A percentile compares a stretch with the other conserved stretches of the same genome.
Evolutionary conservation across 2,797 vertebrate genomes (phyloP).

Genomic region (Tauraco hartlaubi): DNA sequence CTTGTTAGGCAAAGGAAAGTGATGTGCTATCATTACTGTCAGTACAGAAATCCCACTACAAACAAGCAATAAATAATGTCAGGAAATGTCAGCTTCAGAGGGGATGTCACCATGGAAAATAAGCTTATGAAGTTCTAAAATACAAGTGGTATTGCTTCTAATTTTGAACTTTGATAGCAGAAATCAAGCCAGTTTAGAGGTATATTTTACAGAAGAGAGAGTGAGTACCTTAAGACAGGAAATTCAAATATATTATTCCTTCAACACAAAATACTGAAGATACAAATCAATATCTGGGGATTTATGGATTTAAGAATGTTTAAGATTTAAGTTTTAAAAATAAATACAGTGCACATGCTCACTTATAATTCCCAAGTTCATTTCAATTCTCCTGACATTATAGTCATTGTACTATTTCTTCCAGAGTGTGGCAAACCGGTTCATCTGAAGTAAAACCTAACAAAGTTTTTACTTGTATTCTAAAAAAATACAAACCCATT

Average conservation of each 20-base stretch:
- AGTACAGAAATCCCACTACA: conserved; percentile 40
- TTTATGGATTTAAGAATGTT: not conserved
- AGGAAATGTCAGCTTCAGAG: conserved; percentile 32
- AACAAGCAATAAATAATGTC: conserved; percentile 35
- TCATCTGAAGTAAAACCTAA: not conserved
- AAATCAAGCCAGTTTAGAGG: not conserved
- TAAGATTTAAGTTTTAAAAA: not conserved
- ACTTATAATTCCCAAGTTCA: not conserved
- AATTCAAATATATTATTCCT: not conserved
- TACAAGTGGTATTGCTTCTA: not conserved
- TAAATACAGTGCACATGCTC: not conserved
- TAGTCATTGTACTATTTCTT: not conserved
- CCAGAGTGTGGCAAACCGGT: not conserved
- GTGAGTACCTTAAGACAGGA: not conserved
- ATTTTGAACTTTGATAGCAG: conserved; percentile 7
- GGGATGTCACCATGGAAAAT: conserved; percentile 30
- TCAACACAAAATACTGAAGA: not conserved
- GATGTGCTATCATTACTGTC: not conserved
- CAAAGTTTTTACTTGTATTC: not conserved
- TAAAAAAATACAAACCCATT: not conserved
- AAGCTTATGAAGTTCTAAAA: conserved; percentile 22
- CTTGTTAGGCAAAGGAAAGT: conserved; percentile 10
- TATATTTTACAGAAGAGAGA: not conserved
- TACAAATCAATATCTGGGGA: not conserved
- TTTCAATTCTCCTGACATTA: not conserved